Conservation (phyloP, 2,888 invertebrate genomes). For the Prostheceraeus crozeri region DNA sequence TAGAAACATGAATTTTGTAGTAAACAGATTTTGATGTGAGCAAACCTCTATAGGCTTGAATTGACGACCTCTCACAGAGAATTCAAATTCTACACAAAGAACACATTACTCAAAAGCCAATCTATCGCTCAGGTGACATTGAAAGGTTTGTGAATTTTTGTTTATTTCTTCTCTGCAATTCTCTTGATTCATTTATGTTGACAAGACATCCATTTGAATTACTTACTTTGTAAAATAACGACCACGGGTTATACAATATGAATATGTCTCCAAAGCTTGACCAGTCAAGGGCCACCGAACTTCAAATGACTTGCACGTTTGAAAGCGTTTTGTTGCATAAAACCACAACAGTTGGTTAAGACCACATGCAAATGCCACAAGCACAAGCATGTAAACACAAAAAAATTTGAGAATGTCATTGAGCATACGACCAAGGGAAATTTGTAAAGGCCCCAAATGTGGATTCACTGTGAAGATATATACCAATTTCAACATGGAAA, state of each 20-base stretch:
- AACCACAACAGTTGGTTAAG: slow-evolving; percentile 84
- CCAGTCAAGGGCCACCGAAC: background rate
- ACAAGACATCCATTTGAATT: background rate
- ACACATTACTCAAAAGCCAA: too few species aligned
- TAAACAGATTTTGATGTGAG: too few species aligned
- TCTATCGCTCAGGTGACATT: too few species aligned
- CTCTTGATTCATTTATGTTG: too few species aligned
- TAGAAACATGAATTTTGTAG: too few species aligned
- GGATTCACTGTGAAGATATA: slow-evolving; percentile 87
- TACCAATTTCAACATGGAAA: slow-evolving; percentile 78
- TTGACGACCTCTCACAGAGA: too few species aligned
- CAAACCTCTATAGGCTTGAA: too few species aligned
- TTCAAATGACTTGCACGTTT: slow-evolving; percentile 15
- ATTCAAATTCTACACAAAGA: too few species aligned
- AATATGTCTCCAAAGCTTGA: slow-evolving; percentile 27
- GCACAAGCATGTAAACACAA: slow-evolving; percentile 68
- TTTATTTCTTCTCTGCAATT: too few species aligned
- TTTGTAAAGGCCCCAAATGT: slow-evolving; percentile 80
- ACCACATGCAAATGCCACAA: slow-evolving; percentile 87
- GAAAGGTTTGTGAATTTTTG: too few species aligned
- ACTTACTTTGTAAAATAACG: slow-evolving; percentile 37
- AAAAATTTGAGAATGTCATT: slow-evolving; percentile 82
- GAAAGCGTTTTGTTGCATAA: slow-evolving; percentile 47
- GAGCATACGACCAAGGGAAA: slow-evolving; percentile 67
- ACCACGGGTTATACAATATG: slow-evolving; percentile 35